A percentile compares a stretch with the other conserved stretches of the same genome.
These are phyloP conservation scores for Promerops cafer DNA, from an alignment of 2,113 vertebrate species.

Conservation along the genomic window DNA sequence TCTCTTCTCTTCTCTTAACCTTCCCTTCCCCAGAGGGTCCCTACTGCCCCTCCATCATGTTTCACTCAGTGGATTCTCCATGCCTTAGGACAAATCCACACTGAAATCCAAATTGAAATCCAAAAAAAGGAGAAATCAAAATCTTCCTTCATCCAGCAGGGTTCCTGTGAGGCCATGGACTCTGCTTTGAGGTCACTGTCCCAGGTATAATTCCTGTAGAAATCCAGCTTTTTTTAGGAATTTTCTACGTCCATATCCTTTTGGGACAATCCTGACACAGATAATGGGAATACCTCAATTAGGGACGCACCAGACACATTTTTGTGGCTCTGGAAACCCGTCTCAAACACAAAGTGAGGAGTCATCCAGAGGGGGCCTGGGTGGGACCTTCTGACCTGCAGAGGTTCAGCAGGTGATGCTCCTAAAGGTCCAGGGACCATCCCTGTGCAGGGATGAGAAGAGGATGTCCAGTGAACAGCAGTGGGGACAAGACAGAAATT, in stretches of 20 bases:
- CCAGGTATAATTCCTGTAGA: not conserved
- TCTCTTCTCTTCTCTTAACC: too few species aligned
- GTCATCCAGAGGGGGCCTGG: not conserved
- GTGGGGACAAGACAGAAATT: not conserved
- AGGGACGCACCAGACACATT: rapidly evolving
- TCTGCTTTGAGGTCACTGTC: not conserved
- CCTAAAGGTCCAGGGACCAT: not conserved
- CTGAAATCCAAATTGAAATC: too few species aligned
- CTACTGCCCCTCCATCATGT: too few species aligned
- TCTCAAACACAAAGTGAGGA: not conserved
- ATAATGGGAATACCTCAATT: not conserved
- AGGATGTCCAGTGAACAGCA: not conserved
- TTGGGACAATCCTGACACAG: not conserved
- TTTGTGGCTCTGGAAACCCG: not conserved
- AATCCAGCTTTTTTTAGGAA: not conserved
- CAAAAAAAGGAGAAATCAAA: too few species aligned
- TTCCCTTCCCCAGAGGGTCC: too few species aligned
- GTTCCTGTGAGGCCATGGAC: not conserved
- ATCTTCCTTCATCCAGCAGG: not conserved
- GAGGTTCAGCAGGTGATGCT: not conserved
- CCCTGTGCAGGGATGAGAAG: not conserved
- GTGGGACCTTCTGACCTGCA: not conserved
- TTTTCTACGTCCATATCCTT: not conserved
- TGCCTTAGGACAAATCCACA: not conserved
- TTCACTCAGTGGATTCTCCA: not conserved